phyloP scores from a whole-genome alignment of 2,888 invertebrate species.

The Cepaea hortensis region DNA sequence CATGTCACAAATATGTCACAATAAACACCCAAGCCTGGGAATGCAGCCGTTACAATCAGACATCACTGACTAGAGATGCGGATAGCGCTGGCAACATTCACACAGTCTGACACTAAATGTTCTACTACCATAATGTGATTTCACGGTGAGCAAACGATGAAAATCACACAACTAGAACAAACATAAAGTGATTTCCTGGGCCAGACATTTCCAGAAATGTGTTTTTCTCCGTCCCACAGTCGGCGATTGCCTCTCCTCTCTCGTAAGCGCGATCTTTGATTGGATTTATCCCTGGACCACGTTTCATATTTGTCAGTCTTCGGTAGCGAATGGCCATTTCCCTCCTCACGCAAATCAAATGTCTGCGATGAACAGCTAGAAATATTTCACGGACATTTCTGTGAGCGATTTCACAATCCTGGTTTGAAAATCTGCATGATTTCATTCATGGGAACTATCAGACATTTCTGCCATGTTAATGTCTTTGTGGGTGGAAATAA shows the following conservation, averaged over 20 bases:
- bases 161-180: conserved; percentile 16
- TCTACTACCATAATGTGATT: not conserved
- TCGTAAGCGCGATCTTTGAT: conserved; percentile 2
- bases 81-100: not conserved
- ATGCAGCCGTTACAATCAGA: no score
- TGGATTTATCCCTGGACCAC: conserved; percentile 12
- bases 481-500: no score
- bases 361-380: not conserved
- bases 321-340: not conserved
- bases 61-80: no score
- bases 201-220: not conserved
- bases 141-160: not conserved
- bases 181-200: conserved; percentile 1
- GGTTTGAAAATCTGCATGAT: no score
- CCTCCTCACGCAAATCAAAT: not conserved
- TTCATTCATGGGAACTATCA: no score
- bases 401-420: not conserved
- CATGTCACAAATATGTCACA: no score
- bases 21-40: no score
- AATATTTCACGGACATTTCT: not conserved
- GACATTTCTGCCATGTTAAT: no score
- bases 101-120: not conserved
- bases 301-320: not conserved
- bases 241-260: conserved; percentile 25
- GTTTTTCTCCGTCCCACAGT: not conserved